These are phyloP conservation scores for Eustalomyia histrio DNA, from an alignment of 2,888 invertebrate genomes.

Conservation along the genomic window DNA sequence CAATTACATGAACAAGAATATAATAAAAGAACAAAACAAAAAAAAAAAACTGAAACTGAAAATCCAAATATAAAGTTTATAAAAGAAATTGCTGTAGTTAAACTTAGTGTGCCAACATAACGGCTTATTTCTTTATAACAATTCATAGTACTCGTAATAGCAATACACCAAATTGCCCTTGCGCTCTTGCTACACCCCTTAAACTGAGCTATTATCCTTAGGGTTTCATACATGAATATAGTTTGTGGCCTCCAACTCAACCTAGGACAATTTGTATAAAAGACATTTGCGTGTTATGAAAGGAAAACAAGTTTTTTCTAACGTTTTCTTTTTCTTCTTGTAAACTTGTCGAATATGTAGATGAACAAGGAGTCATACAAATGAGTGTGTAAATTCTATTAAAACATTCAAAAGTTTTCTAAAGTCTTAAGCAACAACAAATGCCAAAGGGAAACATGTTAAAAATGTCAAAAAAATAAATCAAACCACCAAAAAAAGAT, in stretches of 20 bases:
- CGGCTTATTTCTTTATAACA: no score
- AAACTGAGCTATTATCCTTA: no score
- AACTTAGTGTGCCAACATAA: no score
- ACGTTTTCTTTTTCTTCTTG: no score
- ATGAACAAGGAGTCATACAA: neutral
- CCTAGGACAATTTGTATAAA: neutral
- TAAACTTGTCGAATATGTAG: neutral
- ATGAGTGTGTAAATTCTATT: neutral
- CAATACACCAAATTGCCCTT: no score
- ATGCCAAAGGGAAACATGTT: neutral
- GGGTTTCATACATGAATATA: no score
- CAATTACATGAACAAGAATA: slow-evolving; percentile 12
- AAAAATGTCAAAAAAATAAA: slow-evolving; percentile 10
- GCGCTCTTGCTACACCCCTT: no score
- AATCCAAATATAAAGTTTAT: neutral
- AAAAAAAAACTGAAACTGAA: no score
- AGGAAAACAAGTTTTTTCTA: neutral
- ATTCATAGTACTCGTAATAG: no score
- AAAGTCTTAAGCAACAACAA: neutral
- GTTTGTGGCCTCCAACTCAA: neutral
- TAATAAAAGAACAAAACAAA: neutral
- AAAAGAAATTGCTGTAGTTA: neutral
- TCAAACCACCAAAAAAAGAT: slow-evolving; percentile 3
- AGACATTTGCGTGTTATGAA: slow-evolving; percentile 20
- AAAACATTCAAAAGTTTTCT: neutral